phyloP scores from a whole-genome alignment of 2,888 invertebrate genomes.

The Nomada fabriciana region DNA sequence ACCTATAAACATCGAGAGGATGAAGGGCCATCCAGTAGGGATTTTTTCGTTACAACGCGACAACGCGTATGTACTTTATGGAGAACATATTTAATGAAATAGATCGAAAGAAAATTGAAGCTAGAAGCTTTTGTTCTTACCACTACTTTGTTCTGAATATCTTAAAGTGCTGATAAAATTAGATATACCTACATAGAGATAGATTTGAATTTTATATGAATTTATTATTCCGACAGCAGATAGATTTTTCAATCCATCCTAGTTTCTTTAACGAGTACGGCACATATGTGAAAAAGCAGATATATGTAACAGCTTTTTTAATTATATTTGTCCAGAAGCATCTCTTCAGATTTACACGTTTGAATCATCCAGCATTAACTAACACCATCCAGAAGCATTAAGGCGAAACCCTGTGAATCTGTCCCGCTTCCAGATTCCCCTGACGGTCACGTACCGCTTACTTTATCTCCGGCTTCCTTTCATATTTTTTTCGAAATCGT shows the following conservation, averaged over 20 bases:
- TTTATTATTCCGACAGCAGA: too few relatives aligned
- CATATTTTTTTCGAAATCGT: conserved; percentile 22
- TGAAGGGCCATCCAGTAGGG: conserved; percentile 46
- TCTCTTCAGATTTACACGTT: too few relatives aligned
- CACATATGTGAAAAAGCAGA: too few relatives aligned
- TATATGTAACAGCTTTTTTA: too few relatives aligned
- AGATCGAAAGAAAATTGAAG: not conserved
- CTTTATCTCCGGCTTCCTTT: not conserved
- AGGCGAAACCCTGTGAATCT: not conserved
- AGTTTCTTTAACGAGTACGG: too few relatives aligned
- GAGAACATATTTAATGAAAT: not conserved
- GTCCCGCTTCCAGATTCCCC: not conserved
- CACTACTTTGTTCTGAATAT: not conserved
- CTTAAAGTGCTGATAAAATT: too few relatives aligned
- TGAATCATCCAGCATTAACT: not conserved
- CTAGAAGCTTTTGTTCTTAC: not conserved
- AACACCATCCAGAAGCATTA: not conserved
- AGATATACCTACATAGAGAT: too few relatives aligned
- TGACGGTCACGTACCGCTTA: conserved; percentile 9
- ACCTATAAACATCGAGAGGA: conserved; percentile 44
- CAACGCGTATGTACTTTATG: not conserved
- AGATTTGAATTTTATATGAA: too few relatives aligned
- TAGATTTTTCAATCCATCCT: too few relatives aligned
- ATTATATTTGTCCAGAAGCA: too few relatives aligned
- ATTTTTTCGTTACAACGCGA: conserved; percentile 44